Evolutionary conservation across 2,888 invertebrate species (phyloP), one percentile per base, ranked within the genome.

Genomic region (Dilophus febrilis): DNA sequence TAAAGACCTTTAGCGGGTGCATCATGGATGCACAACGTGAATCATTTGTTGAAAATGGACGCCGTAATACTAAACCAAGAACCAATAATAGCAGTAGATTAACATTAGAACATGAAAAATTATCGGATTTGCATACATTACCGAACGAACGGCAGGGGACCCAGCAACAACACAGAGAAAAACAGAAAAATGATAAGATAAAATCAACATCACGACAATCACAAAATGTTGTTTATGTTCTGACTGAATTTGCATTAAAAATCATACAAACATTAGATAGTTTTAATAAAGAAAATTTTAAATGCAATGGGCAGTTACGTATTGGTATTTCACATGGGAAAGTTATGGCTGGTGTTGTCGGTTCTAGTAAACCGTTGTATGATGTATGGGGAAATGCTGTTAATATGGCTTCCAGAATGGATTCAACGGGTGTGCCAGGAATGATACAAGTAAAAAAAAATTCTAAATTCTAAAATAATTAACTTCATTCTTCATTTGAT

Each of bases 371-470:
- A 55, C 94, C 94, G 0, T 70, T 91, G 35, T 94, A 92, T 58
- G 94, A 95, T 57, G 90, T 94, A 53, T 95, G 94, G 92, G 94
- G 94, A 0, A 85, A 94, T 60, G 83, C 92, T 1, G 94, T 94
- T 0, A 95, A 95, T 61, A 83, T 95, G 74, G 91, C 95, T 3
- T 90, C 91, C 1, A 70, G 95, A 51, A 91, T 95, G 91, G 94
- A 94, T 54, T 86, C 86, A 1, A 87, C 85, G 2, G 94, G 94
- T 7, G 66, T 77, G 46, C 69, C 77, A 2, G 81, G 83, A 32
- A 71, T 72, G 57, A 83, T 86, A 50, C 85, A 86, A 64, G 80
- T 80, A 44, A 36, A n/a, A n/a, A n/a, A n/a, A n/a, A n/a, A n/a
- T n/a, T n/a, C n/a, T n/a, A n/a, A n/a, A n/a, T n/a, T n/a, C n/a